Conservation (phyloP, 1,140 invertebrate species). For the Bombus vancouverensis region DNA sequence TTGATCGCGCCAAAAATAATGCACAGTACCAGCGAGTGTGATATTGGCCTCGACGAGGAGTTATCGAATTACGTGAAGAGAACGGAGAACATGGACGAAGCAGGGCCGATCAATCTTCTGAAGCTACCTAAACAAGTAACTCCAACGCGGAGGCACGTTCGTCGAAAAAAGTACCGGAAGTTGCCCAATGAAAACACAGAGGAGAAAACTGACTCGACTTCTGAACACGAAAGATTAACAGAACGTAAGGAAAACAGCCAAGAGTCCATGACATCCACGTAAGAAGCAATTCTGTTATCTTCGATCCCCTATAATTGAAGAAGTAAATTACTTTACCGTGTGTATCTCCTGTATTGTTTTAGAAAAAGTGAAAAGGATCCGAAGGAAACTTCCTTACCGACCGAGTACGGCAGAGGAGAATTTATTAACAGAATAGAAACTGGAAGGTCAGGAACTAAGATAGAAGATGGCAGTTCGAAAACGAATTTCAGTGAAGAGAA, state of each 20-base stretch:
- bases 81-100: slow-evolving; percentile 26
- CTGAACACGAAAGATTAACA: slow-evolving; percentile 7
- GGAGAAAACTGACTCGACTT: neutral
- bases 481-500: neutral
- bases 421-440: neutral
- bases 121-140: slow-evolving; percentile 17
- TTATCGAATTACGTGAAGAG: slow-evolving; percentile 52
- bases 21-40: slow-evolving; percentile 42
- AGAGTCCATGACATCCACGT: neutral
- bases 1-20: slow-evolving; percentile 41
- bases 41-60: slow-evolving; percentile 44
- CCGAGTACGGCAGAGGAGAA: neutral
- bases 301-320: neutral
- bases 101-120: slow-evolving; percentile 25
- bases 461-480: neutral
- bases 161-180: slow-evolving; percentile 1
- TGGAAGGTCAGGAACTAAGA: neutral
- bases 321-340: neutral
- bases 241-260: neutral
- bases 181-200: neutral
- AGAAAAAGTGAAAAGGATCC: neutral
- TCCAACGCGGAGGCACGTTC: neutral
- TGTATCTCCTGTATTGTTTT: too few relatives aligned
- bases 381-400: neutral
- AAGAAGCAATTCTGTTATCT: neutral